Base-by-base conservation (phyloP, 2,888 invertebrate genomes). In the Sthenelais limicola region DNA sequence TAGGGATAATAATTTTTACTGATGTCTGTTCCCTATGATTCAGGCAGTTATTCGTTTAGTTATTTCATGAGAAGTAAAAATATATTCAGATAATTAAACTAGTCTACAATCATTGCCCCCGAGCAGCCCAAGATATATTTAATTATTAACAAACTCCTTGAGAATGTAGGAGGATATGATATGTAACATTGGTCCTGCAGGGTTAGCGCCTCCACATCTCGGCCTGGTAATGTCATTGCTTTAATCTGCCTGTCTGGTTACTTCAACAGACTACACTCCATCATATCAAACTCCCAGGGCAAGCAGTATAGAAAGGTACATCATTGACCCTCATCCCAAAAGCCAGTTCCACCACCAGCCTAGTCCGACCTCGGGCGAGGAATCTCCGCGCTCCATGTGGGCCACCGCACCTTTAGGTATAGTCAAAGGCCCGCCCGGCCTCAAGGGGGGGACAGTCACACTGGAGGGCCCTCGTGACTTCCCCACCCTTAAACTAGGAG, bases 361-460 rank as follows among this genome's bases (percentile, higher is more conserved):
- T 18, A 38, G 38, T 21, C 38, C 35, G 3, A 35, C 30, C 15
- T 35, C 35, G 9, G 35, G 38, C 18, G 62, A 62, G 2, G 62
- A 62, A 9, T 26, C 38, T 1, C 38, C 18, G 21, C 35, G 38
- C n/a, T 62, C 62, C 7, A 35, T 62, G 1, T 62, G 62, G 62
- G 15, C 18, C 35, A 62, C 62, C 12, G 62, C 62, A 21, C 62
- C 62, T 35, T 43, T 62, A 5, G 62, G 62, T 24, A 62, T 62
- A 38, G 38, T 62, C 33, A 35, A 38, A 35, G 62, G 62, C 5
- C 62, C 62, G 2, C 62, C 62, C 1, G 62, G 62, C n/a, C 62
- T 62, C 2, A 62, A 38, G 18, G 35, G 21, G 24, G 62, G 62
- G 26, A 5, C n/a, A 21, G 21, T 62, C 62, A 62, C 62, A 15